Evolutionary conservation across 1,140 invertebrate genomes (phyloP), one percentile per base, ranked within the genome.

Genomic region (Drosophila mojavensis): DNA sequence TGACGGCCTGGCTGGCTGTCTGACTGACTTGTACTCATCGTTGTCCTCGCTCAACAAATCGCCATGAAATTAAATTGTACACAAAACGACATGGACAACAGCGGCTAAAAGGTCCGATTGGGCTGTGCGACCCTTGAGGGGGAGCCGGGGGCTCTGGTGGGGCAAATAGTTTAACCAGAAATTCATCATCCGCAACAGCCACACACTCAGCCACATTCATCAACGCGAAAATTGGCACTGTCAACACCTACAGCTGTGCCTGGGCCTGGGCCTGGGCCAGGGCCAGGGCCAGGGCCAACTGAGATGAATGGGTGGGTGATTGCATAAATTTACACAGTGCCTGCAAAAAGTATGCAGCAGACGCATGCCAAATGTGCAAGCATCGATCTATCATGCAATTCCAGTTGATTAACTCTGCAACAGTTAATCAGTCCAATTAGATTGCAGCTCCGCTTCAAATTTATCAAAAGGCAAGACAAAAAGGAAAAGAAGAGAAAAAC

Each of bases 31-130:
- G 28, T 33, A 70, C 79, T 30, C 20, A 28, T 30, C 43, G 43
- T 15, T 24, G 59, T 63, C 68, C 48, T 72, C 43, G 43, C 58
- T 60, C 69, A 80, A 68, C 85, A 89, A 89, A 78, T 89, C 80
- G 84, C 76, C 83, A 86, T 80, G 73, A 86, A 88, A 86, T 86
- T 86, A 83, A 79, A 86, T 86, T 79, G 73, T 89, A 88, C 77
- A 84, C 66, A 76, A 62, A 71, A 60, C 60, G 67, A 71, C 76
- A 76, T 58, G 43, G 45, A 33, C 68, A 64, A 76, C 48, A 56
- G 50, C 43, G 67, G 45, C 56, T 41, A 36, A 20, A 48, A 20
- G 10, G 3, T 9, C n/a, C 24, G 1, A 50, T 15, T 3, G 9
- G 24, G 26, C 3, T 9, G 17, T 39, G 30, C 7, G 11, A 20